Evolutionary conservation across 2,797 vertebrate species (phyloP), one percentile per base, ranked within the genome.

Genomic region (Acrossocheilus fasciatus): DNA sequence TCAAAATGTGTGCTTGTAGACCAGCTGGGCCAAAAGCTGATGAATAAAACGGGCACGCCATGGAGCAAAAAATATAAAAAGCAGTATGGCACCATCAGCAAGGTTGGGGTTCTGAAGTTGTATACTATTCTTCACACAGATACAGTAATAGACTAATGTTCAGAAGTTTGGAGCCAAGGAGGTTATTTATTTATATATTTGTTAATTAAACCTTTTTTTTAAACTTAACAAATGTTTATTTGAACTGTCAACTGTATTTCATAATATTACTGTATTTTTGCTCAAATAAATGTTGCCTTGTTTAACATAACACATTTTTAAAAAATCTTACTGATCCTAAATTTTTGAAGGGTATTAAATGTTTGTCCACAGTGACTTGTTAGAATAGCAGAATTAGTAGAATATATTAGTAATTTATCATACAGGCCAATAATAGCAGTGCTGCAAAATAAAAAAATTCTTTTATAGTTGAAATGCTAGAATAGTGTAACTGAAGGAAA

Each of bases 21-120:
- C 93, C 97, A 97, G 30, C 91, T 99, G 76, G 97, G 98, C 62
- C 98, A 99, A 92, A 99, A 97, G 90, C 91, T 99, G 30, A 89
- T 97, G 93, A 94, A 97, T 91, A 98, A 95, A 89, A 96, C 93
- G 17, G 97, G 96, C 39, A 91, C 95, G 45, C 97, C 98, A 20
- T 99, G 98, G 98, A 97, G 96, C 92, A 99, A 97, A 93, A 97
- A 94, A 88, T 99, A 97, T 82, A 95, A 95, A 80, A 99, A 97
- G 86, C 95, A 96, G 4, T 92, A 94, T 10, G 98, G 98, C 76
- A 93, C 97, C 2, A 95, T 99, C 68, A 94, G 95, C 77, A 99
- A 99, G 97, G 98, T 99, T 83, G 47, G 59, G 66, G n/a, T 73
- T 83, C 18, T 36, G 43, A 45, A 9, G 39, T 66, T 64, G 3